phyloP scores from a whole-genome alignment of 2,113 vertebrate species.

The Mobula hypostoma region DNA sequence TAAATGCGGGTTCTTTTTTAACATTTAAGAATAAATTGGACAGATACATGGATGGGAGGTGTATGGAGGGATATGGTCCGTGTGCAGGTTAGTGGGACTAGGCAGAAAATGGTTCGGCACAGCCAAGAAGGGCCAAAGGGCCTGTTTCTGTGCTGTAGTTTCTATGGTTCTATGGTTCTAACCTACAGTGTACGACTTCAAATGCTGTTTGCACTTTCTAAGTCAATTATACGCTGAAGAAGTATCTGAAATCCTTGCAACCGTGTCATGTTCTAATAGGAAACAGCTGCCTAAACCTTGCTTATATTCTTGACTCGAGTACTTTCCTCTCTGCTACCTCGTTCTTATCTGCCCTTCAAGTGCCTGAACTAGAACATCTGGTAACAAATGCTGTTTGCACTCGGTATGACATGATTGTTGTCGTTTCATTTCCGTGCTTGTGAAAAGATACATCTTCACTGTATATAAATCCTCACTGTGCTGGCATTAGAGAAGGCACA shows the following conservation, averaged over 20 bases:
- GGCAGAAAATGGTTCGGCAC: no score
- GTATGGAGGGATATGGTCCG: no score
- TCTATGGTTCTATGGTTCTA: not conserved
- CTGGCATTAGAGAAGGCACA: no score
- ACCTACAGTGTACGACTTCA: not conserved
- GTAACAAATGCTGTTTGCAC: not conserved
- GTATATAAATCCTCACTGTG: no score
- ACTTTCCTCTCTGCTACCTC: not conserved
- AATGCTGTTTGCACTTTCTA: conserved; percentile 31
- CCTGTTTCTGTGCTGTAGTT: no score
- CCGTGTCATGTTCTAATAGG: conserved; percentile 8
- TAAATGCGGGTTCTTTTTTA: no score
- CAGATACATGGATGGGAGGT: no score
- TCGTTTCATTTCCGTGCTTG: conserved; percentile 1
- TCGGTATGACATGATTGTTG: not conserved
- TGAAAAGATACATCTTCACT: not conserved
- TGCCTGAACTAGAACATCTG: conserved; percentile 1
- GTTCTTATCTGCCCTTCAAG: not conserved
- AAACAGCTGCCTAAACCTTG: not conserved
- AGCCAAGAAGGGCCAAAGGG: no score
- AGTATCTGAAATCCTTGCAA: conserved; percentile 5
- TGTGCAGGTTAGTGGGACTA: no score
- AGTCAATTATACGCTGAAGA: not conserved
- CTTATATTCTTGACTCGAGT: not conserved
- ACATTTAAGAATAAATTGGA: no score